Conservation (phyloP, 2,797 vertebrate genomes). For the Sternotherus odoratus region DNA sequence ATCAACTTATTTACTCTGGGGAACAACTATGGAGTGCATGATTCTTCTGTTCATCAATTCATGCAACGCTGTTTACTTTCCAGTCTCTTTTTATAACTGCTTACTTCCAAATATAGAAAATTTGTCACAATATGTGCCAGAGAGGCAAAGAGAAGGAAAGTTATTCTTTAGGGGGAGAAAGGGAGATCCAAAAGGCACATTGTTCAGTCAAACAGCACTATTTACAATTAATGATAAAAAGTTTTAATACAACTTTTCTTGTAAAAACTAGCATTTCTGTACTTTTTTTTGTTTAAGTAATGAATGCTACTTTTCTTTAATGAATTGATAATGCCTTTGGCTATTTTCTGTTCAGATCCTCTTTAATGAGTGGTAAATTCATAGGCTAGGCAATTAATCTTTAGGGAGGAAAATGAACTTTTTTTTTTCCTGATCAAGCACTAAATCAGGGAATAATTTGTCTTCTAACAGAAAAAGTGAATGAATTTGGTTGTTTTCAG, state of each 20-base stretch:
- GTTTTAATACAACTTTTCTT: not conserved
- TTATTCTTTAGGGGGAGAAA: not conserved
- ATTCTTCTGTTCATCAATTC: not conserved
- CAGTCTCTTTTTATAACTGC: not conserved
- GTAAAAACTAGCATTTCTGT: not conserved
- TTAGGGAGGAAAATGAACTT: not conserved
- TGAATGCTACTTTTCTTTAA: not conserved
- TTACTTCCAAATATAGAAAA: not conserved
- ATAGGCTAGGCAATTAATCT: not conserved
- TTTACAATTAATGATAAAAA: not conserved
- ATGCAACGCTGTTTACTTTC: slow-evolving; percentile 26
- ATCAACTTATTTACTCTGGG: not conserved
- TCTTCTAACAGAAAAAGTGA: not conserved
- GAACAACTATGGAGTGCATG: not conserved
- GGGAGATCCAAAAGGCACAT: not conserved
- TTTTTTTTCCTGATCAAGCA: not conserved
- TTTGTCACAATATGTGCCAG: not conserved
- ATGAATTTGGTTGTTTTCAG: not conserved
- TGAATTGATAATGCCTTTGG: slow-evolving; percentile 25
- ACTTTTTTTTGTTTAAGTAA: not conserved
- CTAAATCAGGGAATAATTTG: not conserved
- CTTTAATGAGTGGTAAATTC: slow-evolving; percentile 22
- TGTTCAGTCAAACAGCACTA: not conserved
- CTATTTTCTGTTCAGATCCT: slow-evolving; percentile 27
- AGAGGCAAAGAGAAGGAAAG: not conserved